Evolutionary conservation across 2,888 invertebrate genomes (phyloP), one percentile per base, ranked within the genome.

Genomic region (Pseudoips prasinana): DNA sequence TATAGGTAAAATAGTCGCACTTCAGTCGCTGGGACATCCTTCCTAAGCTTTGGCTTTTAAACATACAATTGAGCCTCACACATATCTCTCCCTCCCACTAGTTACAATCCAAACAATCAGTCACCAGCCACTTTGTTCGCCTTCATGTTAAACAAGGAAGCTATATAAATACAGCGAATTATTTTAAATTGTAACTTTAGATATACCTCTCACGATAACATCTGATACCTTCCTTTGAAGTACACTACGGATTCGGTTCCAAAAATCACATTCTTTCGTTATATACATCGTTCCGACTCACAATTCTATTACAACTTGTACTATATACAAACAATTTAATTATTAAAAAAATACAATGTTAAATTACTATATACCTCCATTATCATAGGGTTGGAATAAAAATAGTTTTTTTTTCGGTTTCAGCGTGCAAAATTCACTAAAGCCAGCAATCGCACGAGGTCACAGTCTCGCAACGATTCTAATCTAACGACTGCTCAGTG

Each of bases 301-400:
- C 73, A 71, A 72, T 71, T 73, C 78, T 83, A 78, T 75, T 81
- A 82, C 79, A 74, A 83, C 85, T 85, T 87, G 85, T 88, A 86
- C 87, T 88, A 88, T 88, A 84, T 88, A 88, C 87, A 88, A 86
- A 85, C 83, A 85, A 82, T 82, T 81, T 57, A 59, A 53, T 65
- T 59, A 55, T 54, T 78, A 78, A 84, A 85, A 85, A 86, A 83
- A 86, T 86, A 86, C 83, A 83, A 71, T 79, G 72, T 79, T 81
- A 80, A 82, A 81, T 81, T 69, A 77, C 82, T 85, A 55, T 62
- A 81, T 79, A 84, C 73, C 72, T 83, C 82, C 82, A 84, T 79
- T 75, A 81, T 75, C 72, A 80, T 76, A 82, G 76, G 76, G 70
- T 78, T 86, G 86, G 86, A 87, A 86, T 86, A 79, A 78, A 79